Evolutionary conservation across 2,113 vertebrate species (phyloP).

Genomic region (Atrichornis clamosus): DNA sequence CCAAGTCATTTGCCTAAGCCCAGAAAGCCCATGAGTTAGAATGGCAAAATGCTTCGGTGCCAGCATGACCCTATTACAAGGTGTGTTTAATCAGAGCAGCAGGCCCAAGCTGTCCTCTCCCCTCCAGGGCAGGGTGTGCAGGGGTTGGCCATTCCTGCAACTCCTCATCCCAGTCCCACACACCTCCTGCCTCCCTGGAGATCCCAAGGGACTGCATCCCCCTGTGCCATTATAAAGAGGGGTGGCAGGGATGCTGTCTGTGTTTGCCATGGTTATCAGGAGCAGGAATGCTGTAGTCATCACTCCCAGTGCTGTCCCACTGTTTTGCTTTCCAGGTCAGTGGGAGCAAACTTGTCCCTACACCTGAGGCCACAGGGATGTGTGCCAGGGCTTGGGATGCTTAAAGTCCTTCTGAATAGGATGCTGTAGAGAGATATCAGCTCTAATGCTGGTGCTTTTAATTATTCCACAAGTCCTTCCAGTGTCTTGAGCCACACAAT

Average conservation of each 20-base stretch:
- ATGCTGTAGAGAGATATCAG: neutral
- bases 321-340: neutral
- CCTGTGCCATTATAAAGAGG: accelerated
- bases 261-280: neutral
- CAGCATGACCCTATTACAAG: neutral
- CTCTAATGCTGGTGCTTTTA: neutral
- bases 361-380: neutral
- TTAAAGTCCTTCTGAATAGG: neutral
- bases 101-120: neutral
- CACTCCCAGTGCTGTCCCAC: neutral
- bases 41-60: neutral
- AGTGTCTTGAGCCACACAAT: neutral
- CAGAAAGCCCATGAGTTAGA: neutral
- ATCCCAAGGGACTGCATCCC: neutral
- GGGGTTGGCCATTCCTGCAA: neutral
- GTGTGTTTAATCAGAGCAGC: neutral
- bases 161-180: neutral
- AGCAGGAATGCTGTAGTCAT: neutral
- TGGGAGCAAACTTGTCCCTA: neutral
- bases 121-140: neutral
- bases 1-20: neutral
- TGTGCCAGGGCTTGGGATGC: neutral
- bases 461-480: neutral
- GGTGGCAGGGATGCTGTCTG: neutral
- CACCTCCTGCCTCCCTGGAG: accelerated